Base-by-base conservation (phyloP, 2,888 invertebrate species). In the Buathra laborator region DNA sequence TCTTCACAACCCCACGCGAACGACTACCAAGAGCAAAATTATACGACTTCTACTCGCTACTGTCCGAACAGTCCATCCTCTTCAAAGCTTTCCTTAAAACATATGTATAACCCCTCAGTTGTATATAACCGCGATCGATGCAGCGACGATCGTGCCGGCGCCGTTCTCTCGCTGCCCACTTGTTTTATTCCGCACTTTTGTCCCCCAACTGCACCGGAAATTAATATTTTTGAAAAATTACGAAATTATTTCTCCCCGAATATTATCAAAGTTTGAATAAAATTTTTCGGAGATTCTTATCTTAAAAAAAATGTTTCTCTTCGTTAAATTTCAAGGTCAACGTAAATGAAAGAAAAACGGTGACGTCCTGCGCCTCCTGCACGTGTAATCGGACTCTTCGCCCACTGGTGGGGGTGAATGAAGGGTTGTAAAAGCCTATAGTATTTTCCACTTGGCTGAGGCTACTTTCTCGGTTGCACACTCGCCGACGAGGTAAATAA, bases 31-130 rank as follows among this genome's bases (percentile, higher is more conserved):
- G 59, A 59, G 59, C 12, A 29, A 37, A 70, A 67, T 51, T 14
- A 12, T 77, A 86, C 76, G 84, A 19, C 78, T 64, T 62, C 78
- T 81, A 84, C 84, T 81, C 74, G 37, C 46, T 59, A 82, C 79
- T 51, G 19, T 81, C 81, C 85, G 71, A 88, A 79, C 72, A 77
- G 84, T 76, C 83, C 87, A 91, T 91, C 88, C 89, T 88, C 89
- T 87, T 87, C 70, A 84, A 90, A 46, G 66, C 82, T 10, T 76
- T 70, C 67, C 64, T 75, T 44, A 46, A 24, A 74, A n/a, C 12
- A 46, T 75, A 70, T n/a, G 9, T 64, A 46, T 64, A 75, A 3
- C 48, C 56, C 46, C 29, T 24, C 71, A 67, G 7, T n/a, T 12
- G 37, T 66, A 66, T 12, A 19, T 32, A n/a, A 81, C 37, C 19